Evolutionary conservation across 2,797 vertebrate species (phyloP).

Genomic region (Squalus acanthias): DNA sequence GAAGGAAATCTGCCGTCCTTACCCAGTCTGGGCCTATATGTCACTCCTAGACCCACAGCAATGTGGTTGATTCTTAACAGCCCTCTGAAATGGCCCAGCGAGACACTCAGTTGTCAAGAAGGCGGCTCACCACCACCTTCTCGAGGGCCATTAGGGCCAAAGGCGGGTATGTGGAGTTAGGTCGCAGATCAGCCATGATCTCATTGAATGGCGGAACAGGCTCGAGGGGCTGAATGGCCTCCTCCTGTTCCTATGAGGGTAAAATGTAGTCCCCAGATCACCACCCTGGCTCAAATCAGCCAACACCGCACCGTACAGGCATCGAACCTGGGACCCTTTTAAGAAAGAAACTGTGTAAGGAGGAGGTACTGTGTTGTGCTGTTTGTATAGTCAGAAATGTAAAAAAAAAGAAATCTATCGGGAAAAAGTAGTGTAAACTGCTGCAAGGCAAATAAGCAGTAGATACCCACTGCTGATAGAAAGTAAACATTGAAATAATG

Average conservation of each 20-base stretch:
- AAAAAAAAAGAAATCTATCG: neutral
- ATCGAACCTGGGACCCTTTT: neutral
- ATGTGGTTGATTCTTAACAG: too few species aligned
- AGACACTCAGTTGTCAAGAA: too few species aligned
- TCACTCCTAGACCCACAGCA: too few species aligned
- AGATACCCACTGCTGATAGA: neutral
- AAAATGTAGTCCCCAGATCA: neutral
- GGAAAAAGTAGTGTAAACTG: neutral
- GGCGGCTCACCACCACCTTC: too few species aligned
- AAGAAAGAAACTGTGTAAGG: too few species aligned
- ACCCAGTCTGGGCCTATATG: too few species aligned
- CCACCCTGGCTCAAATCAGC: neutral
- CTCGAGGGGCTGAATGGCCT: neutral
- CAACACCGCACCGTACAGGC: too few species aligned
- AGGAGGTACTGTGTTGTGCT: neutral
- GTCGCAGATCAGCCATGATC: neutral
- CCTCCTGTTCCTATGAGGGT: neutral
- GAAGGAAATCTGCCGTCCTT: too few species aligned
- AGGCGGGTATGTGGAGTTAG: neutral
- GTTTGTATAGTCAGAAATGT: neutral
- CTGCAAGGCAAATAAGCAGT: conserved; percentile 11
- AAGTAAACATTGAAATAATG: conserved; percentile 12
- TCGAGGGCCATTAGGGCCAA: too few species aligned
- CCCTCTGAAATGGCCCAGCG: too few species aligned
- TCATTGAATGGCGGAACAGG: neutral